A percentile compares a stretch with the other conserved stretches of the same genome.
Evolutionary conservation across 2,888 invertebrate species (phyloP).

Genomic region (Stegophylla sp.): DNA sequence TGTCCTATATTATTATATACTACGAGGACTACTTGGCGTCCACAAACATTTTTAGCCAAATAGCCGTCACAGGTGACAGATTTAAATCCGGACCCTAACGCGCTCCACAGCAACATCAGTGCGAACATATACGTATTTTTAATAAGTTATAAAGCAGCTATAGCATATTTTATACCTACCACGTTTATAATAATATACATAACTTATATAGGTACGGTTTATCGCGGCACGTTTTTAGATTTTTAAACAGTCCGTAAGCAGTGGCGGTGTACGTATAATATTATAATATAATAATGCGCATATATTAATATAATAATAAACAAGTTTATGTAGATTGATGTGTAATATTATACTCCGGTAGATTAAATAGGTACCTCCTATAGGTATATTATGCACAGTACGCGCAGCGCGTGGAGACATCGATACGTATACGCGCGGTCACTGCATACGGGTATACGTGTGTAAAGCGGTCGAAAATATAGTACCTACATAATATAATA

Average conservation of each 20-base stretch:
- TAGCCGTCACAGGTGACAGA: too few relatives aligned
- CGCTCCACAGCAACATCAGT: too few relatives aligned
- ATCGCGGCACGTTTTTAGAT: neutral
- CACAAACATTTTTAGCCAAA: too few relatives aligned
- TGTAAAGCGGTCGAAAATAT: conserved; percentile 7
- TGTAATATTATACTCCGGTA: conserved; percentile 39
- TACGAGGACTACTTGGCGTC: too few relatives aligned
- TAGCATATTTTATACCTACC: too few relatives aligned
- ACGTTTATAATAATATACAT: neutral
- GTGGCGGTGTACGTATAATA: neutral
- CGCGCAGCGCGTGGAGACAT: neutral
- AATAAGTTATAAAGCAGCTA: too few relatives aligned
- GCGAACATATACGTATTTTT: too few relatives aligned
- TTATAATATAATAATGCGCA: conserved; percentile 1
- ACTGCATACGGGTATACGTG: neutral
- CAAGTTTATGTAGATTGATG: conserved; percentile 31
- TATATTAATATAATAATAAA: conserved; percentile 43
- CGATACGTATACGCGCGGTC: neutral
- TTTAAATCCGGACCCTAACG: too few relatives aligned
- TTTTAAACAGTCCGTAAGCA: neutral
- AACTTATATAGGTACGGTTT: neutral
- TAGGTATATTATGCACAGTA: neutral
- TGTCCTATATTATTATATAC: too few relatives aligned
- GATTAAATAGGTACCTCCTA: conserved; percentile 15
- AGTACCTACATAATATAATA: neutral